Percentiles rank a stretch among this genome's conserved stretches.
Evolutionary conservation across 1,140 invertebrate species (phyloP).

Genomic region (Chrysoperla carnea): DNA sequence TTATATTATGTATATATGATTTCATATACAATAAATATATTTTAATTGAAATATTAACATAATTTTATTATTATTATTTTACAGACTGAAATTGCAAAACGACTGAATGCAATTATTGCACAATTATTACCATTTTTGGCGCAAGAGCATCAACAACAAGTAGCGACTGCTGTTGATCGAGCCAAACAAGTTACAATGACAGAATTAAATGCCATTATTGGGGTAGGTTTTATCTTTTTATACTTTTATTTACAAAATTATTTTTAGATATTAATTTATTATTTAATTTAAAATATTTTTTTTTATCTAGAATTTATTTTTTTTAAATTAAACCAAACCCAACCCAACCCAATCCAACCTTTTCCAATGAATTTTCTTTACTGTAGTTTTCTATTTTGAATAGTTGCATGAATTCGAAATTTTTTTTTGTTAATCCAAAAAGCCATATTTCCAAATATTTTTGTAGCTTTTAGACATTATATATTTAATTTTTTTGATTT

Average conservation of each 20-base stretch:
- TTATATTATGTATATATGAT: not conserved
- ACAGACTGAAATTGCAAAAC: conserved; percentile 86
- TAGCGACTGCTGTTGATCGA: conserved; percentile 79
- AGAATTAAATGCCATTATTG: conserved; percentile 76
- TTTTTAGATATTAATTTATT: not conserved
- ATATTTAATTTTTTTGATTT: no score
- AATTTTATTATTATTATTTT: conserved; percentile 17
- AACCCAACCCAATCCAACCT: no score
- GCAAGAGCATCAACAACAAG: conserved; percentile 89
- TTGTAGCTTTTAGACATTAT: no score
- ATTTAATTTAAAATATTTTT: no score
- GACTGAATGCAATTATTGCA: conserved; percentile 76
- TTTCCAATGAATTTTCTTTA: not conserved
- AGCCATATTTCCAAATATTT: no score
- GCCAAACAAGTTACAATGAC: conserved; percentile 93
- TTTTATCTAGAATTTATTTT: no score
- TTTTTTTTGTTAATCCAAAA: not conserved
- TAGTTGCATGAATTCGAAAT: not conserved
- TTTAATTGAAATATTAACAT: not conserved
- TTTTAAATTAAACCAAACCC: no score
- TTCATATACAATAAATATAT: not conserved
- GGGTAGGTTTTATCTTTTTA: conserved; percentile 53
- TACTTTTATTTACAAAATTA: conserved; percentile 5
- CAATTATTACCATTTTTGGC: conserved; percentile 83
- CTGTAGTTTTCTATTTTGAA: not conserved